Base-by-base conservation (phyloP, 53 echinoderm and acorn worm species). In the Apostichopus leukothele region DNA sequence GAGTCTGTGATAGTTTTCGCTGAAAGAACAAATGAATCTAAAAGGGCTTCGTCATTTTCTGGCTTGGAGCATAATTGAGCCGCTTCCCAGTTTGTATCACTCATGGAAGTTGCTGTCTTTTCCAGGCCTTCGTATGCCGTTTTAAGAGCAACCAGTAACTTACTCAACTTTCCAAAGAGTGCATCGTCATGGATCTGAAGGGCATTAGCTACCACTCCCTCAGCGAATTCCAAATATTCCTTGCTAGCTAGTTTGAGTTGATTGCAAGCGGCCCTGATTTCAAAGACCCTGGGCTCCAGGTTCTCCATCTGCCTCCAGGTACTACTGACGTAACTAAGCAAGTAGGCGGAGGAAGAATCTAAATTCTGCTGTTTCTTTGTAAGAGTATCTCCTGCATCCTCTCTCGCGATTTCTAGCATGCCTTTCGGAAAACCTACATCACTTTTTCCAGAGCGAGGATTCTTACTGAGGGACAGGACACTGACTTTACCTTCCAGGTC, bases 271-370 rank as follows among this genome's bases (percentile, higher is more conserved):
- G 94, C 94, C 78, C 92, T 86, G 88, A 98, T 96, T 67, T 98
- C 98, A 76, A 92, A 93, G 75, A 98, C 93, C 50, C 91, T 91
- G 19, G 93, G 92, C 74, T 93, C 89, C 6, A 98, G 89, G 60
- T 89, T 85, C 13, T 86, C 89, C 75, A 91, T 89, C 21, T 93
- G 90, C 22, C 98, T 92, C 98, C 98, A 98, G 5, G 91, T 88
- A 90, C 98, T 98, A 88, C 98, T 94, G 63, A 98, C 98, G 78
- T 95, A 98, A 87, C 98, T 95, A 76, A 98, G 90, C 79, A 98
- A 84, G 81, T 98, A 93, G 20, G 98, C 92, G 7, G 93, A 86
- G 12, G 95, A 90, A 16, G 96, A 91, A 67, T 98, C 98, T 75
- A 98, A 85, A 10, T 90, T 89, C 67, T 98, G 98, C 83, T 96